Evolutionary conservation across 2,888 invertebrate genomes (phyloP), one percentile per base, ranked within the genome.

Genomic region (Phortica okadai): DNA sequence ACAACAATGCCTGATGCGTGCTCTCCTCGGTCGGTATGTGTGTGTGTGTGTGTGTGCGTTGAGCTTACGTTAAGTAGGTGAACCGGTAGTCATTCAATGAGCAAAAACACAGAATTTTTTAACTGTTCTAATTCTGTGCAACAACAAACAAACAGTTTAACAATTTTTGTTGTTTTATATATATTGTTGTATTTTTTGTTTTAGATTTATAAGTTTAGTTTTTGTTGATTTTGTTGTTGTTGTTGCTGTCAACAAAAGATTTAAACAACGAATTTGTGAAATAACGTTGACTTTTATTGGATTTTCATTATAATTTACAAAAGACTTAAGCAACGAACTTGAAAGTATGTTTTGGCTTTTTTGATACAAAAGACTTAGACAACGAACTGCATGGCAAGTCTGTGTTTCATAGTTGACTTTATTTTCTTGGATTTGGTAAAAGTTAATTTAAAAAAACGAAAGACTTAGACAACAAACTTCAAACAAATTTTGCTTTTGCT

Each of bases 401-500:
- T 56, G 56, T 56, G 56, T 1, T 14, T 11, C n/a, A n/a, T 56
- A 6, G n/a, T n/a, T 56, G 56, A 56, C 4, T n/a, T 56, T 21
- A 21, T 21, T 21, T 21, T 21, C 0, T 21, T 21, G 1, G 21
- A 21, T 21, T 21, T 21, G 21, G 21, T 21, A 21, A 21, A 21
- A 21, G 21, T 21, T 21, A 21, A 0, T 21, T 11, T 6, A 16
- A 33, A 45, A 69, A 77, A 83, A 80, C 81, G 79, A 84, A 85
- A 85, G 87, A 85, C 85, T 87, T 87, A 87, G 77, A 82, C 82
- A 80, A 87, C 87, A 75, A 87, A 87, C 87, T 84, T 81, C 62
- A 25, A 59, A 16, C 7, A 8, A 59, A 14, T 59, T 16, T 59
- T n/a, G 50, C 14, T 6, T 50, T 50, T 6, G 45, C 45, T 45